Evolutionary conservation across 92 coral and sea anemone genomes (phyloP), one percentile per base, ranked within the genome.

Genomic region (Porites cylindrica): DNA sequence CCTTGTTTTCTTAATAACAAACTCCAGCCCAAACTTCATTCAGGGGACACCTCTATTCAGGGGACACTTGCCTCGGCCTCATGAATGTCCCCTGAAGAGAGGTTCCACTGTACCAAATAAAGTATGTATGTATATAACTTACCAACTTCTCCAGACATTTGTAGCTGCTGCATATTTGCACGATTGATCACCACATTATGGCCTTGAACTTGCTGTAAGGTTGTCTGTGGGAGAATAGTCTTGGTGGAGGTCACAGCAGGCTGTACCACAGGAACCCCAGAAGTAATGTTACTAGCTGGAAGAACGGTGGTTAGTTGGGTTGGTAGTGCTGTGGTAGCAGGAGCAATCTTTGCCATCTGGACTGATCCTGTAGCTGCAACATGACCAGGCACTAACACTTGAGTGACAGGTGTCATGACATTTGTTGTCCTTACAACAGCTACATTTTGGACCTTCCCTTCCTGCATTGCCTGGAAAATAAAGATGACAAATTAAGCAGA

Each of bases 311-410:
- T 83, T 52, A 78, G 73, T 32, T 78, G 87, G 17, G 81, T 70
- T 51, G 82, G 80, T 70, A 81, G 79, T n/a, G 88, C 86, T 61
- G 92, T 84, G 52, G 91, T 82, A 38, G 87, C 98, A 20, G 98
- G 98, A 54, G 96, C 93, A 79, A 95, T 93, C 69, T 94, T 78
- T 69, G 91, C 86, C 78, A 93, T 91, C 21, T 92, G 75, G 10
- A 91, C 73, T 7, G 81, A 53, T 3, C 83, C 79, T 23, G 87
- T 93, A 52, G 83, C 19, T 24, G 88, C 78, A 56, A 70, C 70
- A 51, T 47, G 88, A 10, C 68, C 90, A 72, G 93, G 93, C 3
- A 81, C 91, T 16, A 91, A 63, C 14, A 91, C 91, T 50, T 93
- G 94, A 2, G 92, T 85, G 13, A 81, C 93, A 17, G 92, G 95